These are phyloP conservation scores for Serranus cabrilla DNA, from an alignment of 2,797 vertebrate genomes.

Conservation along the genomic window DNA sequence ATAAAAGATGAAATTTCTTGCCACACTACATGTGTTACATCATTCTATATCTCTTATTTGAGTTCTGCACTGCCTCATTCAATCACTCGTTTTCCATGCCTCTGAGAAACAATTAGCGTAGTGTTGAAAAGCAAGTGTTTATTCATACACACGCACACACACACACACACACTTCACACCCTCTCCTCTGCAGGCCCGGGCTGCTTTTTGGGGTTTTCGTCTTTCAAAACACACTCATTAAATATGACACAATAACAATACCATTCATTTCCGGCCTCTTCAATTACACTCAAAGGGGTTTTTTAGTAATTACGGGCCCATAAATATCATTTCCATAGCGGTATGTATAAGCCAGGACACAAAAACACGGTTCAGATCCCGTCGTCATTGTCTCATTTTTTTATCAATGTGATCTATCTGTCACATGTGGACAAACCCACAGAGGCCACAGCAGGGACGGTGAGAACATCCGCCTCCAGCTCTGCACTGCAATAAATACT, in stretches of 20 bases:
- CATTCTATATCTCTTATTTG: slow-evolving; percentile 6
- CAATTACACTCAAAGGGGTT: slow-evolving; percentile 49
- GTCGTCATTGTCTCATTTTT: slow-evolving; percentile 16
- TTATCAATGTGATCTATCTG: slow-evolving; percentile 13
- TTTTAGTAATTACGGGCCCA: slow-evolving; percentile 51
- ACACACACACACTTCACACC: slow-evolving; percentile 12
- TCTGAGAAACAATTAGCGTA: slow-evolving; percentile 66
- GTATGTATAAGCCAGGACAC: slow-evolving; percentile 19
- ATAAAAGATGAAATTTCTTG: background rate
- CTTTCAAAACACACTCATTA: slow-evolving; percentile 77
- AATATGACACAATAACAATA: slow-evolving; percentile 75
- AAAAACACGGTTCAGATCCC: background rate
- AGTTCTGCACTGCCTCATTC: slow-evolving; percentile 22
- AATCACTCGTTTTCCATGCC: slow-evolving; percentile 49
- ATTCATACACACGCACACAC: slow-evolving; percentile 29
- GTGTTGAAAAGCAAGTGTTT: slow-evolving; percentile 67
- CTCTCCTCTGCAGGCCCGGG: slow-evolving; percentile 59
- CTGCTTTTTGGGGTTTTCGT: slow-evolving; percentile 65
- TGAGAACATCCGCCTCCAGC: background rate
- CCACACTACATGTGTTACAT: background rate
- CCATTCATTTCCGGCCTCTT: slow-evolving; percentile 56
- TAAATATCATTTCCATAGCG: slow-evolving; percentile 56
- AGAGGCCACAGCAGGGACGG: slow-evolving; percentile 7
- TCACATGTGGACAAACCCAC: slow-evolving; percentile 28
- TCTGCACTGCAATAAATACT: slow-evolving; percentile 1